phyloP scores from a whole-genome alignment of 2,113 vertebrate genomes.

The Desmodus rotundus region DNA sequence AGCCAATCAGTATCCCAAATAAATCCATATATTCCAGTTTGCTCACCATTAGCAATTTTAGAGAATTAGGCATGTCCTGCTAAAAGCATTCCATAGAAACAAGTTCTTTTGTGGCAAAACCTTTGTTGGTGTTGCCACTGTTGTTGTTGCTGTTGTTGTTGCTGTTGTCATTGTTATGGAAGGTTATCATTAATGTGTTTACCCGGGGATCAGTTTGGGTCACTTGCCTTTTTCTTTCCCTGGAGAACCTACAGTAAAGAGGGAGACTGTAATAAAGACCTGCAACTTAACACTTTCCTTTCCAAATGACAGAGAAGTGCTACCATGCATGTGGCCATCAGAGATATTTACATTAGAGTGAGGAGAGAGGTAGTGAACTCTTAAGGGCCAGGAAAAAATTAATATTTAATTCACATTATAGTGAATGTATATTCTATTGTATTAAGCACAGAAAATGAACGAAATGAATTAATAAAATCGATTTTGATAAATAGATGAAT shows the following conservation, averaged over 20 bases:
- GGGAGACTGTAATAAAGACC: not conserved
- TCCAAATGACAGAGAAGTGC: not conserved
- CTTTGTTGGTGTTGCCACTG: too few species aligned
- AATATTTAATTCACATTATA: too few species aligned
- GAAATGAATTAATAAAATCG: too few species aligned
- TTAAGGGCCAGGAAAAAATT: not conserved
- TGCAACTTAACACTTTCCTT: not conserved
- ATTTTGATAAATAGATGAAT: too few species aligned
- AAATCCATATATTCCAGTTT: not conserved
- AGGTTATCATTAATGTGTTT: not conserved
- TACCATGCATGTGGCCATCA: not conserved
- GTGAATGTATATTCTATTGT: not conserved
- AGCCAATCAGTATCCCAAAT: not conserved
- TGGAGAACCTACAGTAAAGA: not conserved
- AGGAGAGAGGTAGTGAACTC: not conserved
- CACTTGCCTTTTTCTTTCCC: not conserved
- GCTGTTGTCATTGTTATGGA: not conserved
- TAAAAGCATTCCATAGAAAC: not conserved
- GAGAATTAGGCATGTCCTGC: not conserved
- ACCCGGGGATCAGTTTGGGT: not conserved
- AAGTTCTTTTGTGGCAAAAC: not conserved
- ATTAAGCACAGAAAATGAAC: too few species aligned
- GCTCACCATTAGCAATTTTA: not conserved
- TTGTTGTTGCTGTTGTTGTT: too few species aligned
- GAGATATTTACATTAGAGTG: not conserved